Evolutionary conservation across 2,888 invertebrate species (phyloP).

Genomic region (Meloe dianella): DNA sequence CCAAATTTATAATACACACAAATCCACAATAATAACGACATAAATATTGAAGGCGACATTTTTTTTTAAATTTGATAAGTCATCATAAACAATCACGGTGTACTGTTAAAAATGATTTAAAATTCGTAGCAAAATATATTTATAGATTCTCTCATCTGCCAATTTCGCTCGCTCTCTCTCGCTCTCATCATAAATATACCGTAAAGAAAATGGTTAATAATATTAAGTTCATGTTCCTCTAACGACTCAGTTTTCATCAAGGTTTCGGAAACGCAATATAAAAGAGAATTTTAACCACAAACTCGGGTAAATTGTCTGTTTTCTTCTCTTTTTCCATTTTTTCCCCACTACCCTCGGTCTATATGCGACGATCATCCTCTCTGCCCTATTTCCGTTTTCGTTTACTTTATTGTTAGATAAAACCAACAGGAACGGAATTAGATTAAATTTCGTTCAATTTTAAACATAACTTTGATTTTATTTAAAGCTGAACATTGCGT

Average conservation of each 20-base stretch:
- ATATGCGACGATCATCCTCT: background rate
- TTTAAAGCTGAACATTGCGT: background rate
- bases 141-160: background rate
- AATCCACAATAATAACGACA: background rate
- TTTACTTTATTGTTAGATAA: constrained; percentile 7
- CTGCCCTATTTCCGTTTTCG: background rate
- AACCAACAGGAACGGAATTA: constrained; percentile 2
- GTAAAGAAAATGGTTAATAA: background rate
- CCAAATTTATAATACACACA: background rate
- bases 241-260: constrained; percentile 57
- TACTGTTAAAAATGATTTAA: too few species aligned
- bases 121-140: background rate
- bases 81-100: too few species aligned
- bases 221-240: background rate
- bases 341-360: background rate
- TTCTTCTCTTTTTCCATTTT: too few species aligned
- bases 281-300: constrained; percentile 43
- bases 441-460: background rate
- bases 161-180: background rate
- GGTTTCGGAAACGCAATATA: constrained; percentile 69
- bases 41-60: background rate
- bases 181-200: background rate
- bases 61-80: too few species aligned
- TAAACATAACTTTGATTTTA: background rate
- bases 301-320: background rate